phyloP scores from a whole-genome alignment of 2,888 invertebrate species.

The Cryptosula pallasiana region DNA sequence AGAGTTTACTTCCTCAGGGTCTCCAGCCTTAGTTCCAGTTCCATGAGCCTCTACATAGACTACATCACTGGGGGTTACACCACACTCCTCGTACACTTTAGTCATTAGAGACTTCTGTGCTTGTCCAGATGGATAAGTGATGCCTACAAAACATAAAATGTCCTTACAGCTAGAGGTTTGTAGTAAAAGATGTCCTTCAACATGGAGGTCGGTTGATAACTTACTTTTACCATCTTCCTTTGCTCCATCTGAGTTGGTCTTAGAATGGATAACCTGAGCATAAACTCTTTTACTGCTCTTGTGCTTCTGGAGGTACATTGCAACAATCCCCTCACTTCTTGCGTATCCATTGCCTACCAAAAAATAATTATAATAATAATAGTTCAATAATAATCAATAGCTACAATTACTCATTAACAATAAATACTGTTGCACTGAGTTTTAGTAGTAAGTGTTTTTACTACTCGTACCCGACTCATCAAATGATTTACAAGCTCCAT shows the following conservation, averaged over 20 bases:
- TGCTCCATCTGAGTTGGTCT: constrained; percentile 85
- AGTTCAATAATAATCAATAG: too few species aligned
- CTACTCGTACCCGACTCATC: constrained; percentile 76
- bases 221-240: constrained; percentile 71
- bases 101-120: constrained; percentile 63
- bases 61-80: constrained; percentile 75
- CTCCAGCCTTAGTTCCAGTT: constrained; percentile 89
- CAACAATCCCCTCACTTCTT: constrained; percentile 79
- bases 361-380: too few species aligned
- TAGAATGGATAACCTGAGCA: constrained; percentile 78
- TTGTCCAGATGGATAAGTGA: constrained; percentile 60
- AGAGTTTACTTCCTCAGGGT: constrained; percentile 93
- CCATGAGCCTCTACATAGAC: constrained; percentile 95
- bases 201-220: too few species aligned
- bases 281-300: constrained; percentile 73
- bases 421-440: too few species aligned
- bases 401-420: too few species aligned
- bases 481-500: constrained; percentile 91
- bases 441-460: too few species aligned
- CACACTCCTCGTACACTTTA: constrained; percentile 79
- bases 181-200: too few species aligned
- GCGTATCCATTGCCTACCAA: constrained; percentile 75
- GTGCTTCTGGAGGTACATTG: constrained; percentile 74
- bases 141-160: constrained; percentile 44
- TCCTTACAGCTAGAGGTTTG: too few species aligned